Percentiles rank a stretch among this genome's conserved stretches.
These are phyloP conservation scores for Nephila pilipes DNA, from an alignment of 1,140 invertebrate species.

Conservation along the genomic window DNA sequence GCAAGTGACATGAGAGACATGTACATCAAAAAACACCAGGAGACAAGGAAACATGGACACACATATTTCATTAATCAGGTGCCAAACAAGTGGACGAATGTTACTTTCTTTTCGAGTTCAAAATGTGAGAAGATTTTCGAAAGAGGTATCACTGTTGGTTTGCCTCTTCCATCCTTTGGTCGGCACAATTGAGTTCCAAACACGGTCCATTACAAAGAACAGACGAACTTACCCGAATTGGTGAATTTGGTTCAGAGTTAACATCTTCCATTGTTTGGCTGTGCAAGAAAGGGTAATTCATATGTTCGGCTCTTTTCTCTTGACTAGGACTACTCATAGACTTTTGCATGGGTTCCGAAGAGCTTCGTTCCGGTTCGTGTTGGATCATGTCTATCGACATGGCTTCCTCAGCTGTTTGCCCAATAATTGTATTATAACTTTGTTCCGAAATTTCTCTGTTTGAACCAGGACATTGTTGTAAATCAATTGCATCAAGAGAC, in stretches of 20 bases:
- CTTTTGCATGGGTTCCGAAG: conserved; percentile 26
- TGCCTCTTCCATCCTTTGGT: conserved; percentile 38
- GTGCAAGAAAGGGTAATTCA: conserved; percentile 44
- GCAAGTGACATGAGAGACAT: not conserved
- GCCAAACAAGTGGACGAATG: conserved; percentile 27
- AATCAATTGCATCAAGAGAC: conserved; percentile 53
- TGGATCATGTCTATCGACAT: conserved; percentile 2
- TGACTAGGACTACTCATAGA: conserved; percentile 65
- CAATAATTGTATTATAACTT: not conserved
- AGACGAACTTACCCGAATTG: not conserved
- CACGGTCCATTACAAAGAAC: not conserved
- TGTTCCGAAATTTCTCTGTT: conserved; percentile 42
- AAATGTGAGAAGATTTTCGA: not conserved
- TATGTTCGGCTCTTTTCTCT: conserved; percentile 19
- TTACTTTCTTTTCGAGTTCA: not conserved
- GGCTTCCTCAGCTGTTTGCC: conserved; percentile 36
- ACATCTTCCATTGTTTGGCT: conserved; percentile 34
- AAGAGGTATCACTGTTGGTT: conserved; percentile 48
- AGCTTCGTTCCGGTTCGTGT: conserved; percentile 24
- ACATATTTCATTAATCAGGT: not conserved
- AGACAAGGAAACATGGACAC: not conserved
- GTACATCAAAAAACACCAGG: not conserved
- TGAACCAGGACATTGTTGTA: not conserved
- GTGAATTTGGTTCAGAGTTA: conserved; percentile 43
- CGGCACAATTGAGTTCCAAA: conserved; percentile 27